phyloP scores from a whole-genome alignment of 1,140 invertebrate species.

The Vanessa atalanta region DNA sequence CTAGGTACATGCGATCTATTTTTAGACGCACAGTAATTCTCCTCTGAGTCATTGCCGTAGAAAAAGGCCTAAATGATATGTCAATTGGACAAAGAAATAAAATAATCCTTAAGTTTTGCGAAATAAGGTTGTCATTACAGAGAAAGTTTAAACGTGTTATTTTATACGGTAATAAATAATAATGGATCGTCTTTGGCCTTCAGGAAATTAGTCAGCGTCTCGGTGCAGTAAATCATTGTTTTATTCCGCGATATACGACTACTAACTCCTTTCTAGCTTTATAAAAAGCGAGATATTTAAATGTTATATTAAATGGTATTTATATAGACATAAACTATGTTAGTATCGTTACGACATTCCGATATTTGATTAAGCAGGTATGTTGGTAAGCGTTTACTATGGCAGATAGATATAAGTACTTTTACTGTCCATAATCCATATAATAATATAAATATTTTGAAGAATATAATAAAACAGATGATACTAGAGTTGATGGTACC shows the following conservation, averaged over 20 bases:
- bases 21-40: conserved; percentile 64
- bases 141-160: conserved; percentile 48
- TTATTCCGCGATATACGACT: conserved; percentile 49
- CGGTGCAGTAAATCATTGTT: conserved; percentile 66
- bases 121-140: conserved; percentile 48
- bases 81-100: conserved; percentile 42
- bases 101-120: conserved; percentile 45
- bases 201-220: conserved; percentile 74
- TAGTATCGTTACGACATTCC: too few relatives aligned
- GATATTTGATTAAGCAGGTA: not conserved
- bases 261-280: not conserved
- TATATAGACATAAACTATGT: not conserved
- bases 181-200: conserved; percentile 77
- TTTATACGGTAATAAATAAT: conserved; percentile 79
- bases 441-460: too few relatives aligned
- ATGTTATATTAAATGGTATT: not conserved
- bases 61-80: conserved; percentile 69
- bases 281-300: not conserved
- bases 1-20: conserved; percentile 47
- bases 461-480: too few relatives aligned
- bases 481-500: too few relatives aligned
- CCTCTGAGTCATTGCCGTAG: conserved; percentile 67
- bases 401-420: too few relatives aligned
- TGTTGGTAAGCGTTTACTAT: not conserved
- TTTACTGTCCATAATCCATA: too few relatives aligned